Conservation (phyloP, 2,797 vertebrate genomes). For the Anisognathus igniventris region DNA sequence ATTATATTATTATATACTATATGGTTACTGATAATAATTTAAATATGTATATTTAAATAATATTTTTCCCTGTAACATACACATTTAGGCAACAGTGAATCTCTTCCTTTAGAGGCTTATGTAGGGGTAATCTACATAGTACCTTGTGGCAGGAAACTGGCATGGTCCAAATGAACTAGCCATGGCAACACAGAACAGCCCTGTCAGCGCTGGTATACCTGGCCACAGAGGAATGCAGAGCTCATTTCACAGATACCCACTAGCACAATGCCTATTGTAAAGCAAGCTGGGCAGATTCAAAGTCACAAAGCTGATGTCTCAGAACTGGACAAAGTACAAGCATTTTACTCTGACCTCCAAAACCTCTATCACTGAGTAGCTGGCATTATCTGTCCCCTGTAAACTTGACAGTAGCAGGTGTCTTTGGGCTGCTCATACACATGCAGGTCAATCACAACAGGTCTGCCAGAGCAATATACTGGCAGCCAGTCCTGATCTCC, state of each 20-base stretch:
- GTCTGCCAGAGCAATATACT: neutral
- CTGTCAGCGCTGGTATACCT: neutral
- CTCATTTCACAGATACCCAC: neutral
- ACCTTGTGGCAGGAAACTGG: neutral
- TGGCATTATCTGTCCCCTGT: neutral
- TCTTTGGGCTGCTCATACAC: neutral
- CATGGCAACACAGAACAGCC: neutral
- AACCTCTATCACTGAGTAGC: neutral
- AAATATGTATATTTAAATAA: neutral
- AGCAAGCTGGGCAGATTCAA: neutral
- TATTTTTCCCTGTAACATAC: neutral
- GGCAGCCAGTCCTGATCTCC: neutral
- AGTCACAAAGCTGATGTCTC: neutral
- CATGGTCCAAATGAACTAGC: neutral
- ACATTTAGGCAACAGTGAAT: neutral
- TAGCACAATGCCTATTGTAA: neutral
- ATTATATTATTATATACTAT: neutral
- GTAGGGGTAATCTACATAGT: neutral
- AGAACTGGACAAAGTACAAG: neutral
- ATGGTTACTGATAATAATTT: neutral
- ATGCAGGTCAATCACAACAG: neutral
- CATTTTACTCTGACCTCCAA: neutral
- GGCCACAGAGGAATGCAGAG: neutral
- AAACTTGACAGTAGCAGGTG: neutral
- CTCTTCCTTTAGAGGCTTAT: neutral